Evolutionary conservation across 1,140 invertebrate species (phyloP).

Genomic region (Heliothis subflexa): DNA sequence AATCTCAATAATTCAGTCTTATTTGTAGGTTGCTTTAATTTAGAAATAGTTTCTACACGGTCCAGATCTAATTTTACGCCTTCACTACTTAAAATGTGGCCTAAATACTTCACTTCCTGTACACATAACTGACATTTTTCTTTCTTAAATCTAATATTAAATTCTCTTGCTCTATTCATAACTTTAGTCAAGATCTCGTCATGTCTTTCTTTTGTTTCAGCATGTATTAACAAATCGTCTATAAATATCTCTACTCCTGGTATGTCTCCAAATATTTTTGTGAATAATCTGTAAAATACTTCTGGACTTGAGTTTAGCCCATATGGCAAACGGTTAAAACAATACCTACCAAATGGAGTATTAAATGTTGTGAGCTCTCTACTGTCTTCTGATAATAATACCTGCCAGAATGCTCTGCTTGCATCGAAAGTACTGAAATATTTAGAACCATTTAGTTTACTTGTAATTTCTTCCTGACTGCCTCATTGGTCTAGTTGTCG

Average conservation of each 20-base stretch:
- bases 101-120: not conserved
- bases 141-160: not conserved
- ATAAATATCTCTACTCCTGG: not conserved
- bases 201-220: not conserved
- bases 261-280: not conserved
- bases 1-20: slow-evolving; percentile 1
- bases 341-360: not conserved
- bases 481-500: too few species aligned
- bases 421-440: too few species aligned
- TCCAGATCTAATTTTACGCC: not conserved
- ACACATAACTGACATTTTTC: not conserved
- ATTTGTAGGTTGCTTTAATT: not conserved
- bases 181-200: not conserved
- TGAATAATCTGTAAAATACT: not conserved
- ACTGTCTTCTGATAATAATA: not conserved
- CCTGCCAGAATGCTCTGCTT: too few species aligned
- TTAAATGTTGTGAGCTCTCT: not conserved
- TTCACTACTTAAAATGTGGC: not conserved
- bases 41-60: not conserved
- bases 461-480: too few species aligned
- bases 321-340: not conserved
- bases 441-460: too few species aligned
- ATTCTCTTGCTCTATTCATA: not conserved
- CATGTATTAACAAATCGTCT: not conserved
- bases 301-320: not conserved